Evolutionary conservation across 2,797 vertebrate species (phyloP).

Genomic region (Natrix natrix): DNA sequence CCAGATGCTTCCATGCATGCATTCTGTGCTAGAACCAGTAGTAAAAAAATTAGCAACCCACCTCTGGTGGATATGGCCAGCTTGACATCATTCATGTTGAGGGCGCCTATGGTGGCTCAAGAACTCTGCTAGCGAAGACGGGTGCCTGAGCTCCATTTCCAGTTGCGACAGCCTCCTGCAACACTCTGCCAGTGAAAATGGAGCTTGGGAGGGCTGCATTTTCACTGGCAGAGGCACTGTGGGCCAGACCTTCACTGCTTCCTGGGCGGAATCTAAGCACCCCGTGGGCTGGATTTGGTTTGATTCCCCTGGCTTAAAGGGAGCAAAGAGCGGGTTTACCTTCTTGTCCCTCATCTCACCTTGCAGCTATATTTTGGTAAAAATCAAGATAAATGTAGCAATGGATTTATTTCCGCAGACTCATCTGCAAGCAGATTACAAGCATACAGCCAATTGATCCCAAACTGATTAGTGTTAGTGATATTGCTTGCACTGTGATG

Average conservation of each 20-base stretch:
- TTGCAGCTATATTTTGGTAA: not conserved
- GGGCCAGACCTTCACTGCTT: too few species aligned
- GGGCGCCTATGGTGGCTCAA: too few species aligned
- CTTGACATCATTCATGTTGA: not conserved
- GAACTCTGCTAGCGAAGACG: too few species aligned
- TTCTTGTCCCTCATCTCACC: not conserved
- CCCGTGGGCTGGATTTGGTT: not conserved
- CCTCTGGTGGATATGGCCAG: too few species aligned
- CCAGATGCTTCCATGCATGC: too few species aligned
- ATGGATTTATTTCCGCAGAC: constrained; percentile 23
- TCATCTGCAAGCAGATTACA: not conserved
- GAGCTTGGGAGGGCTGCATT: not conserved
- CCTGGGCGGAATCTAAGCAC: too few species aligned
- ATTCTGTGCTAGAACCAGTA: too few species aligned
- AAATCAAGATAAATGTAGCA: not conserved
- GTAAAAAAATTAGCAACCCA: too few species aligned
- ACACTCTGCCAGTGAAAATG: too few species aligned
- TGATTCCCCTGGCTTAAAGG: not conserved
- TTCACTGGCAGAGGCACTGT: not conserved
- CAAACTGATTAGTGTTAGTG: constrained; percentile 17
- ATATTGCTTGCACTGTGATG: not conserved
- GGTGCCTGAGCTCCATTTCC: too few species aligned
- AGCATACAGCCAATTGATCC: constrained; percentile 13
- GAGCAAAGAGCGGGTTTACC: not conserved
- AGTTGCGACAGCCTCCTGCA: too few species aligned